Percentiles rank a stretch among this genome's conserved stretches.
Conservation (phyloP, 2,113 vertebrate species). For the Lamprologus speciosus region DNA sequence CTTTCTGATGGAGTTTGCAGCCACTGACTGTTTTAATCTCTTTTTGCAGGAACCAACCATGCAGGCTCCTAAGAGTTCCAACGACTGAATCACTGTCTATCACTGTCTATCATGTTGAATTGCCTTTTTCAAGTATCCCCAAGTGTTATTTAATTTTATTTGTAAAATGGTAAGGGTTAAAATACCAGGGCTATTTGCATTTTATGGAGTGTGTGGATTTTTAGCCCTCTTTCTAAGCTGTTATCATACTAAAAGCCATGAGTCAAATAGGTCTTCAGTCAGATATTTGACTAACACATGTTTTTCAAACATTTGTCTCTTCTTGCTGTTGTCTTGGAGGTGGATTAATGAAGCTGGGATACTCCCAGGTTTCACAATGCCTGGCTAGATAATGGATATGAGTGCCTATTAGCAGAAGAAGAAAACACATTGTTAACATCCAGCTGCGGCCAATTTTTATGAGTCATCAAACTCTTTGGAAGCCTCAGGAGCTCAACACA, state of each 20-base stretch:
- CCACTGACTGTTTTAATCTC: background rate
- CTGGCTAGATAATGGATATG: constrained; percentile 14
- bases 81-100: background rate
- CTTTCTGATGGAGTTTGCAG: background rate
- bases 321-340: constrained; percentile 17
- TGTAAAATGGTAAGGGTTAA: background rate
- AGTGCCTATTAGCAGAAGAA: background rate
- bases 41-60: background rate
- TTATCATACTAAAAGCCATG: constrained; percentile 1
- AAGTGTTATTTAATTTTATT: background rate
- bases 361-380: constrained; percentile 63
- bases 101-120: background rate
- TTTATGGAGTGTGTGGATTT: background rate
- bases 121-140: background rate
- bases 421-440: constrained; percentile 31
- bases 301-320: background rate
- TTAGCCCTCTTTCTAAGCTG: background rate
- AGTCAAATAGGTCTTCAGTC: background rate
- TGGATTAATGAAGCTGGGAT: constrained; percentile 48
- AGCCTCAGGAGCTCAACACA: constrained; percentile 5
- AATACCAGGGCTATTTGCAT: background rate
- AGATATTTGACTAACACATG: background rate
- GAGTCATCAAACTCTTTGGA: constrained; percentile 47
- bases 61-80: background rate
- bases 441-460: constrained; percentile 12